Base-by-base conservation (phyloP, 1,140 invertebrate species). In the Tetragonula clypearis region DNA sequence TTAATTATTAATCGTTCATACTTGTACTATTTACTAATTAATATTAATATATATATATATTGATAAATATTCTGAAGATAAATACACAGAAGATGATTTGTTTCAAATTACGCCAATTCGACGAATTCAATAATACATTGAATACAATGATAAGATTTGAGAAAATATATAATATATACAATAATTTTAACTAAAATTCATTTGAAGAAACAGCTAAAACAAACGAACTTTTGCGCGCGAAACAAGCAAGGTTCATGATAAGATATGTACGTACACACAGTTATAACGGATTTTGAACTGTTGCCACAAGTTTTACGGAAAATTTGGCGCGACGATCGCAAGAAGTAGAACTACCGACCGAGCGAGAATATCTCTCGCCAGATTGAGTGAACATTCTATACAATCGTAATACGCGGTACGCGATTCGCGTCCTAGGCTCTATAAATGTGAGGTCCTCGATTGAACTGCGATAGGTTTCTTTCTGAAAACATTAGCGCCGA, bases 401-500 rank as follows among this genome's bases (percentile, higher is more conserved):
- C 6, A 58, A 8, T 19, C 56, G 26, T 2, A 68, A 74, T 30
- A 21, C 35, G 19, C 14, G 82, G 76, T 66, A n/a, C 53, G 58
- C 71, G 53, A 85, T 68, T 26, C 68, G 71, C 53, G 19, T 81
- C 65, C 53, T 72, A 53, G 71, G 23, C 71, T 73, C 30, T 58
- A 79, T 12, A 49, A 71, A 49, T 58, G 55, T 66, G 69, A 58
- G 30, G 30, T 17, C 60, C 58, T 81, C 58, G 78, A 80, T 74
- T 74, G 23, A 74, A 41, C n/a, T 26, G 35, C 71, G 55, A 60
- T 74, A 75, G 35, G 23, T 75, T 74, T 81, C 68, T 74, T 49
- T 17, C n/a, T 6, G 53, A 85, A 85, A 85, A 85, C 84, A 85
- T 85, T 81, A 85, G 84, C 79, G 84, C 60, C 79, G 78, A 74